These are phyloP conservation scores for Nannospalax galili DNA, from an alignment of 2,113 vertebrate genomes.

Conservation along the genomic window DNA sequence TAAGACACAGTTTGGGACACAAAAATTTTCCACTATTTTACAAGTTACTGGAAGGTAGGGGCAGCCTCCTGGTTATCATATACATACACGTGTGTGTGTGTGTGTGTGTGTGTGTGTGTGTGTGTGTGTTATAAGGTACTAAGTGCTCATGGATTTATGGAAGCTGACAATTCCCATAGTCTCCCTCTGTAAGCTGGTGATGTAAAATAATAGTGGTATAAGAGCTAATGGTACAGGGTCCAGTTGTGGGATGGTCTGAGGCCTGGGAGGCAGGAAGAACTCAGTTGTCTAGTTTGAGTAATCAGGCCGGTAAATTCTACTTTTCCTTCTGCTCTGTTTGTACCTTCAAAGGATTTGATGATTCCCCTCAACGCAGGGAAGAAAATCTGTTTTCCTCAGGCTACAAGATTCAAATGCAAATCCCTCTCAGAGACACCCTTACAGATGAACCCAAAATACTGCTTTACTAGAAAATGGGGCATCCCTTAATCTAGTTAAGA, in stretches of 20 bases:
- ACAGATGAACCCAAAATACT: background rate
- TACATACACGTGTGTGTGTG: too few relatives aligned
- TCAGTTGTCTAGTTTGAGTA: background rate
- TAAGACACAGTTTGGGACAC: background rate
- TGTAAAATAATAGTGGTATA: background rate
- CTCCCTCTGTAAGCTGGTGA: background rate
- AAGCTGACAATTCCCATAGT: background rate
- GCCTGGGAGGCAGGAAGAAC: background rate
- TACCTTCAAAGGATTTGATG: background rate
- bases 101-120: background rate
- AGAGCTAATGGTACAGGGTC: background rate
- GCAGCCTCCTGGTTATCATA: too few relatives aligned
- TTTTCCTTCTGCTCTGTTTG: background rate
- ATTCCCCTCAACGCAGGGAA: background rate
- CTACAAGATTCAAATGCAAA: background rate
- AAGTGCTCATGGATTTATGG: background rate
- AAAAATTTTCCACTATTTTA: too few relatives aligned
- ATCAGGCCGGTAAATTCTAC: too few relatives aligned
- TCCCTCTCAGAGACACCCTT: background rate
- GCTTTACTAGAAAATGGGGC: background rate
- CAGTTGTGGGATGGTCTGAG: background rate
- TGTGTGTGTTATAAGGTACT: background rate
- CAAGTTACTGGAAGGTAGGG: too few relatives aligned
- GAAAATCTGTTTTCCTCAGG: background rate
- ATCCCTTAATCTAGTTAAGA: background rate